phyloP scores from a whole-genome alignment of 2,797 vertebrate species.

The Sebastes matsubarae region DNA sequence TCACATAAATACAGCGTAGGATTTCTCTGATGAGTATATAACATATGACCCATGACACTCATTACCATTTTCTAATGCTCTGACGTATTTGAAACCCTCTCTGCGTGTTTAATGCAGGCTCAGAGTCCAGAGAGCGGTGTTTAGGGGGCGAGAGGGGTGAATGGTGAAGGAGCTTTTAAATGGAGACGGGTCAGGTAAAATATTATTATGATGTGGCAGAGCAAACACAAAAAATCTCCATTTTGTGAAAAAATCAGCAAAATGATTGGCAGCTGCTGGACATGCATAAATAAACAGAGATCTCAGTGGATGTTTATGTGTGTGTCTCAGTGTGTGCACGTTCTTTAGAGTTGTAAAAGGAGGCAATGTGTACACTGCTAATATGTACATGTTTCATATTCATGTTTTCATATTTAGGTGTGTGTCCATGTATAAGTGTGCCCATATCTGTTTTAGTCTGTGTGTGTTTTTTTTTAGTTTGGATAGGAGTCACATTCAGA shows the following conservation, averaged over 20 bases:
- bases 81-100: slow-evolving; percentile 13
- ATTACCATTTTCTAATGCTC: slow-evolving; percentile 8
- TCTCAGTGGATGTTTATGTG: slow-evolving; percentile 39
- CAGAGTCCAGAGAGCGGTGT: slow-evolving; percentile 7
- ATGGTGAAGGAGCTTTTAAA: slow-evolving; percentile 31
- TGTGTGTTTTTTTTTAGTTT: slow-evolving; percentile 33
- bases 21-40: background rate
- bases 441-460: background rate
- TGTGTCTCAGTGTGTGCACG: slow-evolving; percentile 15
- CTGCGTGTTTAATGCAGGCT: slow-evolving; percentile 3
- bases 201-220: slow-evolving; percentile 48
- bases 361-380: slow-evolving; percentile 24
- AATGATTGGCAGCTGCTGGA: slow-evolving; percentile 74
- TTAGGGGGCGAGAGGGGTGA: slow-evolving; percentile 11
- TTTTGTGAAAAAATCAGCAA: slow-evolving; percentile 24
- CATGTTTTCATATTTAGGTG: slow-evolving; percentile 16
- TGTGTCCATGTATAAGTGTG: background rate
- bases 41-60: slow-evolving; percentile 12
- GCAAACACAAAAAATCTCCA: slow-evolving; percentile 51
- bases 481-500: slow-evolving; percentile 66
- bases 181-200: slow-evolving; percentile 52
- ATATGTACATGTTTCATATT: slow-evolving; percentile 30
- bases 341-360: slow-evolving; percentile 7
- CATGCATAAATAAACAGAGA: slow-evolving; percentile 65
- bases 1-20: slow-evolving; percentile 5